Percentiles rank a stretch among this genome's conserved stretches.
Evolutionary conservation across 2,797 vertebrate species (phyloP).

Genomic region (Odontamblyopus lacepedii): DNA sequence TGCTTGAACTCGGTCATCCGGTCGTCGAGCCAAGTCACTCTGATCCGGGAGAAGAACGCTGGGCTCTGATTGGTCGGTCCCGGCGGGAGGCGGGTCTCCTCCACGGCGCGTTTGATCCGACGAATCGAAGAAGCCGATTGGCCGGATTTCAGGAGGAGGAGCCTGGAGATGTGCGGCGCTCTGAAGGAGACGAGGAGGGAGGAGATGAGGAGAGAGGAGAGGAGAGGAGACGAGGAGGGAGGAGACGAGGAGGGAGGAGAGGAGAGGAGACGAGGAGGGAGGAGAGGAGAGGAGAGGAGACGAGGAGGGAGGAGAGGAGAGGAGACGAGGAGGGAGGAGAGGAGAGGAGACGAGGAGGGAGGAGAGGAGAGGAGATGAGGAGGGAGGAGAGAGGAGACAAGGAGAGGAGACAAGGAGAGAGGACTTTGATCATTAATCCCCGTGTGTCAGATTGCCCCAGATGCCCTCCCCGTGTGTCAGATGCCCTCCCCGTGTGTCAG

Average conservation of each 20-base stretch:
- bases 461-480: neutral
- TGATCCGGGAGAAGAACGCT: constrained; percentile 1
- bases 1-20: too few species aligned
- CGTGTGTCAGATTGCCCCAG: neutral
- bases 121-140: constrained; percentile 1
- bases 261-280: neutral
- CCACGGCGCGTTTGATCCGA: neutral
- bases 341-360: too few species aligned
- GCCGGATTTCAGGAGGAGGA: constrained; percentile 10
- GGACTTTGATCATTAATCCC: too few species aligned
- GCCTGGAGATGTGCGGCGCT: neutral
- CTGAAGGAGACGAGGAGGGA: neutral
- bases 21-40: neutral
- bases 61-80: neutral
- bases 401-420: neutral
- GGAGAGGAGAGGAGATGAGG: too few species aligned
- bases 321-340: neutral
- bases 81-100: neutral
- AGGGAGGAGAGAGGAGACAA: neutral
- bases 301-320: neutral
- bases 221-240: too few species aligned
- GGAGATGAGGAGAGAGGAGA: too few species aligned
- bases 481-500: neutral
- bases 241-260: too few species aligned
- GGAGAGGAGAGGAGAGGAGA: neutral